phyloP scores from a whole-genome alignment of 2,888 invertebrate genomes.

The Pachydiplax longipennis region DNA sequence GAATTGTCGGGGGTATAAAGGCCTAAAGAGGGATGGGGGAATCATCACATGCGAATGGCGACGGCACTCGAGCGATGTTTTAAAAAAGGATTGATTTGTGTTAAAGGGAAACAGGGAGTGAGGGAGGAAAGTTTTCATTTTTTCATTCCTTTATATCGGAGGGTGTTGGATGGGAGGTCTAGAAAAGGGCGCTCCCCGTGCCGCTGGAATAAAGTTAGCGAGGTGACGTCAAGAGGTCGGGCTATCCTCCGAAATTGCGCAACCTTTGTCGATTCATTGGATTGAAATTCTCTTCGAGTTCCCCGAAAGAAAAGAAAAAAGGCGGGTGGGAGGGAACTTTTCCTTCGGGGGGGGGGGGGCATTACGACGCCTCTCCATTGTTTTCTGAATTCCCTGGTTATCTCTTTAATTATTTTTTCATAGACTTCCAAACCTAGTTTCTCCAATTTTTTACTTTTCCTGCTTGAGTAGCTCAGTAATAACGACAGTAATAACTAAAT shows the following conservation, averaged over 20 bases:
- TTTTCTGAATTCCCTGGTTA: no score
- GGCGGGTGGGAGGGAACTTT: no score
- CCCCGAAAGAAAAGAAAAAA: no score
- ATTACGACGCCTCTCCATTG: no score
- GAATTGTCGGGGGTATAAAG: background rate
- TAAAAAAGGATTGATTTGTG: background rate
- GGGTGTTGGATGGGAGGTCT: background rate
- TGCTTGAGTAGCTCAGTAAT: no score
- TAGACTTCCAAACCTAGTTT: no score
- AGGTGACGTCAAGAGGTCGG: background rate
- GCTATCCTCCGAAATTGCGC: background rate
- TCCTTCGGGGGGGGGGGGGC: no score
- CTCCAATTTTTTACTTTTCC: no score
- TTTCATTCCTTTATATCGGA: background rate
- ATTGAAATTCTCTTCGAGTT: background rate
- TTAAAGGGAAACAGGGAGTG: background rate
- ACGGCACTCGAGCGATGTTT: background rate
- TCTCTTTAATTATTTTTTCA: no score
- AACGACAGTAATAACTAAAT: no score
- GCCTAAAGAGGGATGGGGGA: background rate
- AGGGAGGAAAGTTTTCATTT: background rate
- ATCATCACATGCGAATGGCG: background rate
- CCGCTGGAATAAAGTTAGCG: background rate
- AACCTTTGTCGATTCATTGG: background rate
- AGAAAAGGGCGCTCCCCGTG: background rate